Base-by-base conservation (phyloP, 2,113 vertebrate genomes). In the Pomatorhinus ruficollis region DNA sequence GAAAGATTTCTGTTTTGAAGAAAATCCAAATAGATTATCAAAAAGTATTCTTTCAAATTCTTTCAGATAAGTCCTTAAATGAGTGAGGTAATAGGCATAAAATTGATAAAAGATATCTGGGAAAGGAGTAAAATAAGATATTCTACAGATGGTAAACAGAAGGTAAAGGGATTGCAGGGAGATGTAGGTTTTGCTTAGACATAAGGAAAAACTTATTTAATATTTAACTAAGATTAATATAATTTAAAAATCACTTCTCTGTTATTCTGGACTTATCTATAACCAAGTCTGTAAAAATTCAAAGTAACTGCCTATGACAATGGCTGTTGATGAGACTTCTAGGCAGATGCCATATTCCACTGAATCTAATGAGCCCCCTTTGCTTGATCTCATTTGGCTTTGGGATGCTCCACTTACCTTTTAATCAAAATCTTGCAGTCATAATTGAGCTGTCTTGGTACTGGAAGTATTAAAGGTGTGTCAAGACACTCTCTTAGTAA, bases 401-500 rank as follows among this genome's bases (percentile, higher is more conserved):
- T 91, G 75, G 91, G 71, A 95, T 87, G 87, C 54, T 96, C 93
- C 84, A 89, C 79, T 96, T 96, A 93, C 59, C 94, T 95, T 97
- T 97, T 97, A 96, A 97, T 96, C 94, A 93, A 95, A 97, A 97
- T 77, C 90, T 91, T 95, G 52, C 45, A 85, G 82, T 90, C 83
- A 23, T 97, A 97, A 96, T 97, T 95, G 94, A 96, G 95, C 78
- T 97, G 96, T 96, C 96, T 97, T 88, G 90, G 63, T 54, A 83
- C 44, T 91, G 90, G 78, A 97, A 95, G 82, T 49, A 96, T 74
- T 93, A 95, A 94, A 97, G 93, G 90, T 93, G 90, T 95, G 84
- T 80, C 93, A 96, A 95, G 91, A 59, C 82, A 80, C 63, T 72
- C 31, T 96, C 25, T 35, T 63, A 83, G 70, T 93, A 95, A 94